Base-by-base conservation (phyloP, 2,113 vertebrate species). In the Prolemur simus region DNA sequence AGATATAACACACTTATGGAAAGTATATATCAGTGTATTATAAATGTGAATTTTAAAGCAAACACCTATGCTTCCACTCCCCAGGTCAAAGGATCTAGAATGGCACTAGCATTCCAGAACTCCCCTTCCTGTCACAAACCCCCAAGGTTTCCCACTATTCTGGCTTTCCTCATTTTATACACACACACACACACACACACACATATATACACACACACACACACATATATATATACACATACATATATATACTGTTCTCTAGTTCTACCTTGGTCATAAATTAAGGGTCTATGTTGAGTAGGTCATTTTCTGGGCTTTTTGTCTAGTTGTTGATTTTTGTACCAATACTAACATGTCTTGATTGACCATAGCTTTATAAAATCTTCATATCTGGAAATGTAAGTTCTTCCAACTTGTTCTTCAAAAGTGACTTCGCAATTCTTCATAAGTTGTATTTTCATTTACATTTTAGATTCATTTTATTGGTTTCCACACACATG, bases 1-100 rank as follows among this genome's bases (percentile, higher is more conserved):
- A 49, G 47, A 27, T 49, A 13, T 87, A 49, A 66, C 39, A 71
- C 58, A 54, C 37, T 71, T 52, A 47, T 6, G 27, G 17, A 84
- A 80, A 74, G 8, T 69, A 39, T 52, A 87, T 74, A 34, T 66
- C 9, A 60, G 13, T 37, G 34, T 63, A 60, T 63, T 89, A 77
- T 23, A 77, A n/a, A 87, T 47, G 45, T 23, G 80, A 91, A 54
- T 9, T 87, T 83, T 71, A 83, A 68, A 82, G 49, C 69, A 49
- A 87, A 93, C 32, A 34, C 10, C 11, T 42, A 17, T 37, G 23
- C 29, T 56, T 73, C 47, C 47, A 27, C 37, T 37, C 9, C 23
- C 34, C 20, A 66, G 20, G 49, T 49, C 56, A 90, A 81, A 29
- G 47, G 8, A 10, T 23, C 32, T 10, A 39, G 60, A 87, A 84